phyloP scores from a whole-genome alignment of 2,113 vertebrate genomes.

The Zosterops hypoxanthus region DNA sequence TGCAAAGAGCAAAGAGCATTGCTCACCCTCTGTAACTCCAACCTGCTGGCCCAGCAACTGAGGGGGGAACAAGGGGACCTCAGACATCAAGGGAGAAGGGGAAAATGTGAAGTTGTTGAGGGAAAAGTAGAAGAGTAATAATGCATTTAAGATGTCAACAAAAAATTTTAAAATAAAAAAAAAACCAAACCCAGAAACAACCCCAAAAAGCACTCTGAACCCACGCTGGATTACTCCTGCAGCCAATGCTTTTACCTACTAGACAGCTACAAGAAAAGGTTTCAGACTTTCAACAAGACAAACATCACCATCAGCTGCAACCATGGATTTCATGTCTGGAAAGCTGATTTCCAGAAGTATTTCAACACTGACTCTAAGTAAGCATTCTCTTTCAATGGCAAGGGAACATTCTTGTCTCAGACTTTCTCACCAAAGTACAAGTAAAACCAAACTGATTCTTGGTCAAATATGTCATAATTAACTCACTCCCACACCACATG shows the following conservation, averaged over 20 bases:
- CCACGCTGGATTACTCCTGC: neutral
- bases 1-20: fast-evolving
- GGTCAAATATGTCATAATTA: slow-evolving; percentile 36
- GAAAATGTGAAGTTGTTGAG: neutral
- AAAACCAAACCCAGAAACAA: neutral
- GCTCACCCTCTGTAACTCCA: neutral
- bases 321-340: neutral
- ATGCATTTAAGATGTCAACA: neutral
- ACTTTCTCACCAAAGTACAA: neutral
- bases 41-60: neutral
- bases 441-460: slow-evolving; percentile 14
- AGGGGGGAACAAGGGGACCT: neutral
- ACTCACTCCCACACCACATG: neutral
- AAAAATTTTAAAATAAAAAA: neutral
- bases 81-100: neutral
- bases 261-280: neutral
- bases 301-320: neutral
- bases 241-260: neutral
- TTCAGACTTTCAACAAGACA: neutral
- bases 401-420: neutral
- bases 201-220: neutral
- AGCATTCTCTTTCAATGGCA: neutral
- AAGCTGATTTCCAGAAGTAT: neutral
- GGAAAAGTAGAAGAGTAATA: neutral
- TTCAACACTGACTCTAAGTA: neutral